Evolutionary conservation across 1,140 invertebrate genomes (phyloP).

Genomic region (Calephelis nemesis): DNA sequence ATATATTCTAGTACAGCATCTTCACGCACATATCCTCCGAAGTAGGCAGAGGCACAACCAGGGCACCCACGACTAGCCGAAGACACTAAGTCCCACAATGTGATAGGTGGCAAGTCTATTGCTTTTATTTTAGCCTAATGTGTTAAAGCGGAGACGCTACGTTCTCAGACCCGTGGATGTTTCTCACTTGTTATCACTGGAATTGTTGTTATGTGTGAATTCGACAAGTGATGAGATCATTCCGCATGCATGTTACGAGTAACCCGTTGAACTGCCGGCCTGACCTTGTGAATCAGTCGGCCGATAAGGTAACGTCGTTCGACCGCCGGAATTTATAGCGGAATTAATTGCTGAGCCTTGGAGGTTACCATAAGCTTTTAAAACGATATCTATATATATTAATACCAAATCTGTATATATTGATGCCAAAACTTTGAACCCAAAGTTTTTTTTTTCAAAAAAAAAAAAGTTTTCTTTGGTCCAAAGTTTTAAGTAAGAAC

Average conservation of each 20-base stretch:
- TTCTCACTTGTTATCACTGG: not conserved
- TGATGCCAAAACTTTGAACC: no score
- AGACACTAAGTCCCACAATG: no score
- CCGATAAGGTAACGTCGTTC: not conserved
- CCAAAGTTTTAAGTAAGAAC: no score
- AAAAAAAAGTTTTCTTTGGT: no score
- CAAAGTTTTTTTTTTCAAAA: no score
- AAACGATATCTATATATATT: no score
- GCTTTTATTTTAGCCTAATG: not conserved
- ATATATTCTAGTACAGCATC: not conserved
- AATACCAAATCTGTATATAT: no score
- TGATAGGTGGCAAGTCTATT: not conserved
- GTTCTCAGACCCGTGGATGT: not conserved
- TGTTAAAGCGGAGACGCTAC: not conserved
- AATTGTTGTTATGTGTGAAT: not conserved
- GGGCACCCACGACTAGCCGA: no score
- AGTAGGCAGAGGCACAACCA: no score
- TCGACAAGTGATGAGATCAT: slow-evolving; percentile 11
- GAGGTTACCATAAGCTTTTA: no score
- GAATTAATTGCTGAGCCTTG: not conserved
- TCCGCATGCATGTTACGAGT: slow-evolving; percentile 1
- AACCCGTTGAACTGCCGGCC: slow-evolving; percentile 6
- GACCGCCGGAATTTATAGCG: not conserved
- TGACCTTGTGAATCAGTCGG: slow-evolving; percentile 11
- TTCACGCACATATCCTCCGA: not conserved